Conservation (phyloP, 2,888 invertebrate species). For the Stenodera caucasica region DNA sequence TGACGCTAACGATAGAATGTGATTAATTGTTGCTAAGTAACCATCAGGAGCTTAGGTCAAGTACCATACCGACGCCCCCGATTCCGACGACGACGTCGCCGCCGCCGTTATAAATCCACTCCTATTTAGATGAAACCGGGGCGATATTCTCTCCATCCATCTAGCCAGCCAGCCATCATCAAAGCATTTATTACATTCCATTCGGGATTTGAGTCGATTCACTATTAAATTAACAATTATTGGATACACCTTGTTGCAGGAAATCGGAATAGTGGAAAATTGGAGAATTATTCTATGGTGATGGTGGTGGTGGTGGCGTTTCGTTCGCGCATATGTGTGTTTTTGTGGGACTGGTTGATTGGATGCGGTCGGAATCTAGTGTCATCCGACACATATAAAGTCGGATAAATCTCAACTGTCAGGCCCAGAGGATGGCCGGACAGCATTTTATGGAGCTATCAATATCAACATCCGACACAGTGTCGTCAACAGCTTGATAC, state of each 20-base stretch:
- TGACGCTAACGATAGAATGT: slow-evolving; percentile 53
- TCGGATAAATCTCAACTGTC: slow-evolving; percentile 55
- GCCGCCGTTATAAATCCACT: slow-evolving; percentile 14
- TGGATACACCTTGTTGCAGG: neutral
- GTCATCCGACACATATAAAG: slow-evolving; percentile 46
- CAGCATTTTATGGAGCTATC: slow-evolving; percentile 55
- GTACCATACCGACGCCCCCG: slow-evolving; percentile 42
- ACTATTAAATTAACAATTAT: neutral
- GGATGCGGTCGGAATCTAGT: slow-evolving; percentile 10
- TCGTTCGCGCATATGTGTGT: slow-evolving; percentile 32
- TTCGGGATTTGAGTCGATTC: slow-evolving; percentile 15
- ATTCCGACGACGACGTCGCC: neutral
- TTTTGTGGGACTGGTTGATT: slow-evolving; percentile 38
- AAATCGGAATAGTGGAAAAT: no score
- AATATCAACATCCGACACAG: slow-evolving; percentile 53
- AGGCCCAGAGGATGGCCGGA: slow-evolving; percentile 47
- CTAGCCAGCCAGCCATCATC: no score
- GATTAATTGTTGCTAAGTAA: slow-evolving; percentile 58
- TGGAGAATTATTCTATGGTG: no score
- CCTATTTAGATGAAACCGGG: slow-evolving; percentile 11
- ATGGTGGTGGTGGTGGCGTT: slow-evolving; percentile 2
- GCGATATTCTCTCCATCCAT: neutral
- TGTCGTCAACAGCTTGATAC: slow-evolving; percentile 29
- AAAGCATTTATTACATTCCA: slow-evolving; percentile 31
- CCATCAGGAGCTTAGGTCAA: slow-evolving; percentile 52